Evolutionary conservation across 2,113 vertebrate species (phyloP).

Genomic region (Apeltes quadracus): DNA sequence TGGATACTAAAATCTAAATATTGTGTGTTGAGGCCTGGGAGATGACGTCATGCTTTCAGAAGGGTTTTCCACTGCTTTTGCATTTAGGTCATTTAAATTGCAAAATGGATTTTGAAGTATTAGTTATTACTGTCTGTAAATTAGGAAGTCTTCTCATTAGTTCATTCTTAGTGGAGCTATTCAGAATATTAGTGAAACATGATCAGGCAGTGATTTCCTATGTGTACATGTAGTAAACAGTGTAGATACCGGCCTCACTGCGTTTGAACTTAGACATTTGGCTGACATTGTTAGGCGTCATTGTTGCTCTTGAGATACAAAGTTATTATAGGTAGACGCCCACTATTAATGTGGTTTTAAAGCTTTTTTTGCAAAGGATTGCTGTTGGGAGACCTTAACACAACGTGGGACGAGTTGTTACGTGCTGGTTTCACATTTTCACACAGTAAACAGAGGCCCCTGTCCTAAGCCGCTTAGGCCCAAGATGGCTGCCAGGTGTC

Average conservation of each 20-base stretch:
- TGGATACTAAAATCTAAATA: constrained; percentile 15
- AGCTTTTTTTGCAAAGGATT: constrained; percentile 1
- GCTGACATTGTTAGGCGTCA: background rate
- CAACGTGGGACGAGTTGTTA: constrained; percentile 23
- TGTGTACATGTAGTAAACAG: background rate
- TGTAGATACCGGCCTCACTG: background rate
- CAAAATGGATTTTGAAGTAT: constrained; percentile 10
- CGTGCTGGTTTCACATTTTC: constrained; percentile 53
- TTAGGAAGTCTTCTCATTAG: constrained; percentile 1
- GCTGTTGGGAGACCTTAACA: constrained; percentile 7
- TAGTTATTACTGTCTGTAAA: background rate
- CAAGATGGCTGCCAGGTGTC: constrained; percentile 75
- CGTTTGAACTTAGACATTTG: background rate
- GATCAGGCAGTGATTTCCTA: background rate
- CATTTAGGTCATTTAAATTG: constrained; percentile 6
- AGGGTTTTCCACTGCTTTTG: constrained; percentile 23
- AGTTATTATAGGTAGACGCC: background rate
- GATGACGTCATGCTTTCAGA: no score
- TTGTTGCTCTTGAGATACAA: background rate
- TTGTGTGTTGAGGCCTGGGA: constrained; percentile 11
- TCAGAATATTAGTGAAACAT: background rate
- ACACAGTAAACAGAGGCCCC: constrained; percentile 59
- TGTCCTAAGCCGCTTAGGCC: constrained; percentile 54
- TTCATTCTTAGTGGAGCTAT: background rate
- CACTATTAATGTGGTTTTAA: background rate